Evolutionary conservation across 2,888 invertebrate genomes (phyloP).

Genomic region (Vanessa cardui): DNA sequence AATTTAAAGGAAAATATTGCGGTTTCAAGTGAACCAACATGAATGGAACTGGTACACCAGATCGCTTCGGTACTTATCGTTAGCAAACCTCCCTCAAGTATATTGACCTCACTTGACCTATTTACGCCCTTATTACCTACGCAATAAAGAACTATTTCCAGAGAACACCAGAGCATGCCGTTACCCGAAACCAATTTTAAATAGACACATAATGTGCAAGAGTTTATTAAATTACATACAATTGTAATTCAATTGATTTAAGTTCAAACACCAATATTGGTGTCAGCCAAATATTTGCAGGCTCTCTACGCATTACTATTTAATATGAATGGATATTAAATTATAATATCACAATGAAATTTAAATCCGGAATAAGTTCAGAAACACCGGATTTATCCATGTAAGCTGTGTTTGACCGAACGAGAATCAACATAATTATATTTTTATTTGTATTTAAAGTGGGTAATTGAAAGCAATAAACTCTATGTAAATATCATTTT

Average conservation of each 20-base stretch:
- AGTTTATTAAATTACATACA: constrained; percentile 19
- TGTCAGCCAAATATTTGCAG: neutral
- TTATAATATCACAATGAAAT: neutral
- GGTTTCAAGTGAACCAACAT: constrained; percentile 15
- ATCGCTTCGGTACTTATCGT: constrained; percentile 14
- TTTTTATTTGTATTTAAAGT: no score
- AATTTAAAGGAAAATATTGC: neutral
- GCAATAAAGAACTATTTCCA: neutral
- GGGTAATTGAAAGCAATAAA: no score
- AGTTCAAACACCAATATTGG: neutral
- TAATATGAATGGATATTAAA: neutral
- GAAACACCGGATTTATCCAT: no score
- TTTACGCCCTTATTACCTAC: neutral
- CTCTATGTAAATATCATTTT: no score
- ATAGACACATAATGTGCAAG: constrained; percentile 14
- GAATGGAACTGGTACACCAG: constrained; percentile 12
- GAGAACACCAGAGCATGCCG: neutral
- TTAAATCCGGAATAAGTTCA: no score
- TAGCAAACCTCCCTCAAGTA: constrained; percentile 12
- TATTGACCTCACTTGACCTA: constrained; percentile 1
- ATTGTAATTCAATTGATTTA: constrained; percentile 8
- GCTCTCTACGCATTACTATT: no score
- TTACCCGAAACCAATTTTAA: constrained; percentile 12
- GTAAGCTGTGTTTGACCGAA: no score
- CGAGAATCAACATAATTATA: neutral